These are phyloP conservation scores for Parauchenoglanis punctatus DNA, from an alignment of 2,797 vertebrate genomes.

Conservation along the genomic window DNA sequence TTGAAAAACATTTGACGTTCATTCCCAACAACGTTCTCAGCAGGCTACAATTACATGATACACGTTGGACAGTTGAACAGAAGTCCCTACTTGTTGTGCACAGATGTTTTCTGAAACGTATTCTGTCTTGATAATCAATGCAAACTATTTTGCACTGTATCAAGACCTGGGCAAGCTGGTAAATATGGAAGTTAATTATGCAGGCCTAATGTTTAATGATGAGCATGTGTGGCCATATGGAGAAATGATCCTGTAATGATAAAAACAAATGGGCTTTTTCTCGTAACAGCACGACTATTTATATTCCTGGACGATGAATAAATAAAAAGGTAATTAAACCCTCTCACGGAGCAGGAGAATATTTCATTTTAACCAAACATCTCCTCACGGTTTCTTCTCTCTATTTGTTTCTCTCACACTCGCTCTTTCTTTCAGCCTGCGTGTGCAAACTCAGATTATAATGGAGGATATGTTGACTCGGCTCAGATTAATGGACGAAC, in stretches of 20 bases:
- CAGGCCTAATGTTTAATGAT: conserved; percentile 44
- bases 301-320: conserved; percentile 38
- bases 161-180: conserved; percentile 27
- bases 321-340: conserved; percentile 41
- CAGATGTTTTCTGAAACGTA: conserved; percentile 36
- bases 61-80: not conserved
- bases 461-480: conserved; percentile 73
- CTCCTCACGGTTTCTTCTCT: not conserved
- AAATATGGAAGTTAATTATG: conserved; percentile 48
- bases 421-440: conserved; percentile 39
- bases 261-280: conserved; percentile 43
- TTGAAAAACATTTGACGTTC: not conserved
- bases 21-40: not conserved
- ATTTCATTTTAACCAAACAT: conserved; percentile 30
- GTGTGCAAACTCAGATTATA: conserved; percentile 67
- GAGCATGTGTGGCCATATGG: conserved; percentile 52
- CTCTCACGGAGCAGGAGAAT: conserved; percentile 20
- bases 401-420: not conserved
- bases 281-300: conserved; percentile 30
- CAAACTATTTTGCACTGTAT: conserved; percentile 38
- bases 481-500: conserved; percentile 76
- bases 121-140: conserved; percentile 38
- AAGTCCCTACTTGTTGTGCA: not conserved
- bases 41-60: not conserved
- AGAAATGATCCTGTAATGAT: conserved; percentile 47